These are phyloP conservation scores for Drosophila meridionalis DNA, from an alignment of 2,888 invertebrate species.

Conservation along the genomic window DNA sequence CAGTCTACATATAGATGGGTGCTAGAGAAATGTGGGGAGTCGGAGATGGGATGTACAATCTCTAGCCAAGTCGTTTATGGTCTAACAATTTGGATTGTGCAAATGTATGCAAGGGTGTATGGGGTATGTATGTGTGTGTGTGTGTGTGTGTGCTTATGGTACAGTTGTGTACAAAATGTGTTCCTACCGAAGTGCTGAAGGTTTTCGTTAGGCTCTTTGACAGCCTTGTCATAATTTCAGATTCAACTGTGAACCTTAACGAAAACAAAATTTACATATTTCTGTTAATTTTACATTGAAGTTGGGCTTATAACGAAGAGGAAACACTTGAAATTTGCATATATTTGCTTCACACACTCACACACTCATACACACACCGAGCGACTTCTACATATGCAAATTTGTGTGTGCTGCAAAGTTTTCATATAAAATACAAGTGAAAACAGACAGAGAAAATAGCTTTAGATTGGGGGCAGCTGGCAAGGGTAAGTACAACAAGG, in stretches of 20 bases:
- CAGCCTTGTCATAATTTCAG: slow-evolving; percentile 58
- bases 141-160: slow-evolving; percentile 30
- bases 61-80: slow-evolving; percentile 64
- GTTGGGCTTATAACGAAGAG: slow-evolving; percentile 83
- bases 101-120: slow-evolving; percentile 21
- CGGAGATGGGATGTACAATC: slow-evolving; percentile 28
- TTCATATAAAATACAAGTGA: slow-evolving; percentile 82
- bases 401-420: slow-evolving; percentile 76
- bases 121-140: slow-evolving; percentile 8
- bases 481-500: slow-evolving; percentile 67
- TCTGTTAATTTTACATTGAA: slow-evolving; percentile 83
- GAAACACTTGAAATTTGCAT: slow-evolving; percentile 84
- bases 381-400: slow-evolving; percentile 74
- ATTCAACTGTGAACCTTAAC: slow-evolving; percentile 61
- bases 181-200: slow-evolving; percentile 38
- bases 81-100: slow-evolving; percentile 57
- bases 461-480: slow-evolving; percentile 26
- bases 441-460: slow-evolving; percentile 68
- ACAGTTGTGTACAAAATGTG: slow-evolving; percentile 70
- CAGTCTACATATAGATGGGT: slow-evolving; percentile 17
- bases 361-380: slow-evolving; percentile 19
- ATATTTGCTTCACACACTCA: slow-evolving; percentile 67
- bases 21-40: not conserved
- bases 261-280: slow-evolving; percentile 82
- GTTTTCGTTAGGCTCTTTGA: slow-evolving; percentile 67